Conservation (phyloP, 2,888 invertebrate species). For the Osedax fenrisi region DNA sequence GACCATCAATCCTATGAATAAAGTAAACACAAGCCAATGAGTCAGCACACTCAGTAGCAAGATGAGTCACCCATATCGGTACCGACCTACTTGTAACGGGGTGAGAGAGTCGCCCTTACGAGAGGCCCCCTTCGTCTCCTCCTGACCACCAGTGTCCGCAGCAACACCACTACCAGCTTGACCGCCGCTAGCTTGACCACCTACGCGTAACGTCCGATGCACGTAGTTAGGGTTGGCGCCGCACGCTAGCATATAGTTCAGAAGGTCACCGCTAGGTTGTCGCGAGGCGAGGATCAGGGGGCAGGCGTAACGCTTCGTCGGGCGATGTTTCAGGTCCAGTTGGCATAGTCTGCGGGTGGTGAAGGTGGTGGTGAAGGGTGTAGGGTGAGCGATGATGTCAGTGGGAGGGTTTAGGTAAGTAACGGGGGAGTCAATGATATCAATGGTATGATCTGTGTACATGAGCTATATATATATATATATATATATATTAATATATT, state of each 20-base stretch:
- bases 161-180: neutral
- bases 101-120: neutral
- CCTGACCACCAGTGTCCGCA: neutral
- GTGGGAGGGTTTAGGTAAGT: too few species aligned
- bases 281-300: conserved; percentile 38
- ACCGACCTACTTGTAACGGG: neutral
- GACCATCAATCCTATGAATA: too few species aligned
- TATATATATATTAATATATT: too few species aligned
- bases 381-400: too few species aligned
- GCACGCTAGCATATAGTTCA: conserved; percentile 37
- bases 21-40: too few species aligned
- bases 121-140: neutral
- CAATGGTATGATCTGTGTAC: too few species aligned
- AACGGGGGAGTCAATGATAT: too few species aligned
- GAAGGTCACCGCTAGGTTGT: conserved; percentile 35
- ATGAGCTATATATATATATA: too few species aligned
- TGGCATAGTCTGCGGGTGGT: conserved; percentile 36
- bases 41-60: too few species aligned
- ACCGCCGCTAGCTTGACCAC: neutral
- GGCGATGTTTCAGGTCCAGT: conserved; percentile 38
- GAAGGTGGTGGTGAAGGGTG: too few species aligned
- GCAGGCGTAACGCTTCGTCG: conserved; percentile 38
- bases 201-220: conserved; percentile 33
- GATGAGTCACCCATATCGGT: neutral
- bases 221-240: conserved; percentile 38